Conservation (phyloP, 1,140 invertebrate species). For the Limonius californicus region DNA sequence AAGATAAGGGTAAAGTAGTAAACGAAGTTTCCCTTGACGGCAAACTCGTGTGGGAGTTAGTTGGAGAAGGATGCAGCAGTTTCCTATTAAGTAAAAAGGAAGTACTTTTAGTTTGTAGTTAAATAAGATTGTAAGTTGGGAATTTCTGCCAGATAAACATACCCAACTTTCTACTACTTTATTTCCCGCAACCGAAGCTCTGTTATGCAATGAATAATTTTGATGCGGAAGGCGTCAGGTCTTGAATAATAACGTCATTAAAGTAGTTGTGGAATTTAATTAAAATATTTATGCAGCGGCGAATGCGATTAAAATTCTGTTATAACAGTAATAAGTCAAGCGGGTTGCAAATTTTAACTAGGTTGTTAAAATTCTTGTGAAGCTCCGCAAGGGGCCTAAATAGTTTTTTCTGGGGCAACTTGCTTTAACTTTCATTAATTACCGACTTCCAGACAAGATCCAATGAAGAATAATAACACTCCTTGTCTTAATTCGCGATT, state of each 20-base stretch:
- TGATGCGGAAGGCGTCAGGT: neutral
- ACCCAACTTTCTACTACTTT: neutral
- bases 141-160: neutral
- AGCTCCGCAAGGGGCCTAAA: neutral
- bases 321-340: neutral
- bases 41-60: too few species aligned
- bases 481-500: too few species aligned
- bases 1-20: too few species aligned
- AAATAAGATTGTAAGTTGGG: too few species aligned
- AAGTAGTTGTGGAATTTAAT: neutral
- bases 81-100: too few species aligned
- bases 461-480: too few species aligned
- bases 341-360: neutral
- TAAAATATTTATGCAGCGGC: neutral
- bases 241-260: constrained; percentile 1
- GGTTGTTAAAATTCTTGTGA: neutral
- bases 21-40: too few species aligned
- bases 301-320: neutral
- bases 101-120: too few species aligned
- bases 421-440: too few species aligned
- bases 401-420: too few species aligned
- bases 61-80: too few species aligned
- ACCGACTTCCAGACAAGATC: too few species aligned
- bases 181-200: neutral
- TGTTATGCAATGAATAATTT: neutral